Conservation (phyloP, 2,888 invertebrate species). For the Polydrusus tereticollis region DNA sequence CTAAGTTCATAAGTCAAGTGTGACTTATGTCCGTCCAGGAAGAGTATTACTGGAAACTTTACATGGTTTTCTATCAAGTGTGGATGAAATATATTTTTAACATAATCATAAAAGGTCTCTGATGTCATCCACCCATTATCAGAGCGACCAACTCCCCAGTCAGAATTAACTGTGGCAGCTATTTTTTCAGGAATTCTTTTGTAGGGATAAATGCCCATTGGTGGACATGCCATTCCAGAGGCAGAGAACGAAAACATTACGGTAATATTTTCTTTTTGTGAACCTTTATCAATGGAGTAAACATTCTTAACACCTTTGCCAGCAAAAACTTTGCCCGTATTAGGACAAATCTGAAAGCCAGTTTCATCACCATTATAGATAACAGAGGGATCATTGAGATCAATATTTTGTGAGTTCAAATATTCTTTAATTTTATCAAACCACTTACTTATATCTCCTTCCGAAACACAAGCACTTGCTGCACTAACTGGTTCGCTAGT, state of each 20-base stretch:
- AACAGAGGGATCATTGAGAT: conserved; percentile 52
- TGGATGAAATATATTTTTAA: conserved; percentile 40
- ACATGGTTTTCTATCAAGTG: conserved; percentile 20
- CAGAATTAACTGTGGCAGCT: conserved; percentile 7
- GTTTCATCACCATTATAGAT: conserved; percentile 57
- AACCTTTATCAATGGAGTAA: conserved; percentile 51
- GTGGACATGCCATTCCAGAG: conserved; percentile 43
- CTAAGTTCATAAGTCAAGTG: conserved; percentile 46
- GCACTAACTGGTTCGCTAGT: conserved; percentile 55
- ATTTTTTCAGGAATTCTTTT: conserved; percentile 28
- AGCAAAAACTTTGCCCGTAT: conserved; percentile 51
- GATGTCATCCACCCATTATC: conserved; percentile 43
- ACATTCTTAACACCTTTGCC: conserved; percentile 54
- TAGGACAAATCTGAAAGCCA: conserved; percentile 54
- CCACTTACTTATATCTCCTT: conserved; percentile 57
- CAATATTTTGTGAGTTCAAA: conserved; percentile 40
- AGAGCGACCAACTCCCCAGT: conserved; percentile 33
- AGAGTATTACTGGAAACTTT: conserved; percentile 38
- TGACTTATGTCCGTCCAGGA: conserved; percentile 43
- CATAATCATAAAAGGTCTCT: conserved; percentile 40
- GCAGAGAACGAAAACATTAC: conserved; percentile 57
- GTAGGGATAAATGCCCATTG: conserved; percentile 27
- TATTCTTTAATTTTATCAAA: conserved; percentile 54
- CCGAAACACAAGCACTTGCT: conserved; percentile 57
- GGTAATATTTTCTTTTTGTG: conserved; percentile 54